Percentiles rank a stretch among this genome's conserved stretches.
phyloP scores from a whole-genome alignment of 2,888 invertebrate genomes.

The Dastarcus helophoroides region DNA sequence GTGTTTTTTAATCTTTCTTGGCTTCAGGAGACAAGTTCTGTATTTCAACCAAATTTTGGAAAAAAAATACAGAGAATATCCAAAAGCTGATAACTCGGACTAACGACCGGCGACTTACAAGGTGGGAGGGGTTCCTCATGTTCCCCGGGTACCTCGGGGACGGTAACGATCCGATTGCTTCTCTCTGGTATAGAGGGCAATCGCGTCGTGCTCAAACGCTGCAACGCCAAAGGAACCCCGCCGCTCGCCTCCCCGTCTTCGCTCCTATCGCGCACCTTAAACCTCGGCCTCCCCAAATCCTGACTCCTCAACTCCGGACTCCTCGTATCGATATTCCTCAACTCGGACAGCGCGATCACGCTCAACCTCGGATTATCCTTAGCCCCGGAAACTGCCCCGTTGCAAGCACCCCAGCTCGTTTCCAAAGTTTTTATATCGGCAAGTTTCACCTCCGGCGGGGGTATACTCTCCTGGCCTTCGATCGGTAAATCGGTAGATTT shows the following conservation, averaged over 20 bases:
- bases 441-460: slow-evolving; percentile 32
- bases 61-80: too few species aligned
- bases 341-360: slow-evolving; percentile 46
- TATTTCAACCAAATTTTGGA: too few species aligned
- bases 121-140: slow-evolving; percentile 77
- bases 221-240: slow-evolving; percentile 45
- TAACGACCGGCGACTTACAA: too few species aligned
- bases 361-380: slow-evolving; percentile 40
- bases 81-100: too few species aligned
- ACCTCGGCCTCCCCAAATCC: slow-evolving; percentile 20
- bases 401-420: slow-evolving; percentile 23
- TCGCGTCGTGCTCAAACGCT: slow-evolving; percentile 62
- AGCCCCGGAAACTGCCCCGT: slow-evolving; percentile 12
- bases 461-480: slow-evolving; percentile 32
- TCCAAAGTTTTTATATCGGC: slow-evolving; percentile 34
- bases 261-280: slow-evolving; percentile 23
- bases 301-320: slow-evolving; percentile 31
- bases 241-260: slow-evolving; percentile 37
- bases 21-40: too few species aligned
- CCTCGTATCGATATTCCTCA: slow-evolving; percentile 42
- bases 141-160: slow-evolving; percentile 41
- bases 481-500: slow-evolving; percentile 25
- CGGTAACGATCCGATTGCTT: slow-evolving; percentile 36
- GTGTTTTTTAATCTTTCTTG: too few species aligned
- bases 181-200: slow-evolving; percentile 75